These are phyloP conservation scores for Eudyptes chrysolophus DNA, from an alignment of 2,113 vertebrate species.

Conservation along the genomic window DNA sequence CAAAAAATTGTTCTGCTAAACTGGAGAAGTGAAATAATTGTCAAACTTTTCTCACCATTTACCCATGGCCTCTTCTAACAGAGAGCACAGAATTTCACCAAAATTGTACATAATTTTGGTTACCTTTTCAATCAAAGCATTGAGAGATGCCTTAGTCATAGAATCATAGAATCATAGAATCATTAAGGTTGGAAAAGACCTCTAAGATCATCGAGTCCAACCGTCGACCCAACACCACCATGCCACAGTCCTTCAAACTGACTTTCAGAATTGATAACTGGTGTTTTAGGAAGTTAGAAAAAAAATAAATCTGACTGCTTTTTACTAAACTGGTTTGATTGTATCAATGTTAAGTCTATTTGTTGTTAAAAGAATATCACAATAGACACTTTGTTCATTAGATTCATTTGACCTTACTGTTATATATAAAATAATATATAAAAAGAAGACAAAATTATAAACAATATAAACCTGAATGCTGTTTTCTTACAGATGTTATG, in stretches of 20 bases:
- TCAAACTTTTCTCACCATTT: not conserved
- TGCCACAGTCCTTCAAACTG: not conserved
- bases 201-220: too few relatives aligned
- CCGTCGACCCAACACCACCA: too few relatives aligned
- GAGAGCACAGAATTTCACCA: not conserved
- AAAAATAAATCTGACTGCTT: not conserved
- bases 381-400: not conserved
- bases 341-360: not conserved
- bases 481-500: fast-evolving
- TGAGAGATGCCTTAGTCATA: not conserved
- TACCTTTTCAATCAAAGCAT: not conserved
- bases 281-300: not conserved
- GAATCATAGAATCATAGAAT: too few relatives aligned
- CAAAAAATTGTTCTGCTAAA: not conserved
- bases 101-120: not conserved
- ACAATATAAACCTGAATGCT: not conserved
- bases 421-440: not conserved
- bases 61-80: not conserved
- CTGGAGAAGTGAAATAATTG: not conserved
- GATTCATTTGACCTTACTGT: not conserved
- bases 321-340: not conserved
- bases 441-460: not conserved
- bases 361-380: not conserved
- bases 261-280: not conserved
- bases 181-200: too few relatives aligned